phyloP scores from a whole-genome alignment of 2,797 vertebrate species.

The Periophthalmus magnuspinnatus region DNA sequence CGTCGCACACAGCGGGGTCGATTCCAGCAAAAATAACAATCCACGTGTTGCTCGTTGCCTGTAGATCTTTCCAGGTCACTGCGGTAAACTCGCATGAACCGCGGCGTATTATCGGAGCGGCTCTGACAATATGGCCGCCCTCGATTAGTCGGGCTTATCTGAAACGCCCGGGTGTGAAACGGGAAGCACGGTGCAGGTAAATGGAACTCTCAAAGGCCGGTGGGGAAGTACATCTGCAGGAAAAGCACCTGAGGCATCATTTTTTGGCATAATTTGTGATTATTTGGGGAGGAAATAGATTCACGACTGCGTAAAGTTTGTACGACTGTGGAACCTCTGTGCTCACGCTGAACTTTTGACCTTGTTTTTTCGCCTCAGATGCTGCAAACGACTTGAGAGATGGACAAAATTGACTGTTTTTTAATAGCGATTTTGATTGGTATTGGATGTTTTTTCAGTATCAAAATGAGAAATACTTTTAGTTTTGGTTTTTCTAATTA shows the following conservation, averaged over 20 bases:
- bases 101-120: background rate
- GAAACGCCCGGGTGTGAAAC: constrained; percentile 5
- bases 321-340: background rate
- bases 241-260: constrained; percentile 4
- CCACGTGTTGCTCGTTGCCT: background rate
- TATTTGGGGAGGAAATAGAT: background rate
- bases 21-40: background rate
- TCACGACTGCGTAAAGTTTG: background rate
- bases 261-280: background rate
- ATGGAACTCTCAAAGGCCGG: constrained; percentile 7
- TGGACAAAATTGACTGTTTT: too few species aligned
- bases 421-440: too few species aligned
- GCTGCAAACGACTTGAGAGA: too few species aligned
- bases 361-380: too few species aligned
- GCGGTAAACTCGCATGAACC: constrained; percentile 19
- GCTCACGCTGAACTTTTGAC: background rate
- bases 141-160: constrained; percentile 35
- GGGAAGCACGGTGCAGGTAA: constrained; percentile 16
- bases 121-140: constrained; percentile 37
- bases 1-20: background rate
- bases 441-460: too few species aligned
- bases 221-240: background rate
- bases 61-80: constrained; percentile 43
- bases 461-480: background rate
- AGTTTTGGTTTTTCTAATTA: too few species aligned